Evolutionary conservation across 2,888 invertebrate species (phyloP).

Genomic region (Caenorhabditis imperialis): DNA sequence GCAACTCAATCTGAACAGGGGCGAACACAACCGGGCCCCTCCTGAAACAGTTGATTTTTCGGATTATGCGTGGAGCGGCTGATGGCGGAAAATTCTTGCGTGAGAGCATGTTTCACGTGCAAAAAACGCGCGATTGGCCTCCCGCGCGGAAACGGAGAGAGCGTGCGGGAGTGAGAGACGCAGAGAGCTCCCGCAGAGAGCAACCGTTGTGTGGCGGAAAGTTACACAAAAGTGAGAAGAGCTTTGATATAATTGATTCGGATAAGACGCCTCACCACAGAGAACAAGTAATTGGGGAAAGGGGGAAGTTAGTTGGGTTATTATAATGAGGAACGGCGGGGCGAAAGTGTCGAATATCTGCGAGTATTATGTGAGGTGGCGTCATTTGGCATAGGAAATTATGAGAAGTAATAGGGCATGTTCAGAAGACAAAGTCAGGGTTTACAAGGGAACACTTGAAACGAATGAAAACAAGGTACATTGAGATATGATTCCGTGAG

Average conservation of each 20-base stretch:
- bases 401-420: slow-evolving; percentile 38
- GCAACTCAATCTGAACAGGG: not conserved
- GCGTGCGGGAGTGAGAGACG: slow-evolving; percentile 15
- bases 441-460: slow-evolving; percentile 18
- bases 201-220: too few species aligned
- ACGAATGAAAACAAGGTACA: not conserved
- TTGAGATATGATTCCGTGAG: not conserved
- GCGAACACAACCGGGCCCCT: slow-evolving; percentile 30
- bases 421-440: slow-evolving; percentile 12
- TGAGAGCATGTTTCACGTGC: slow-evolving; percentile 48
- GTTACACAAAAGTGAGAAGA: too few species aligned
- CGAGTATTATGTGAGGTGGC: slow-evolving; percentile 23
- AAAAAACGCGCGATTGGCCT: slow-evolving; percentile 13
- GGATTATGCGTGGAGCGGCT: slow-evolving; percentile 23
- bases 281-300: too few species aligned
- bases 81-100: slow-evolving; percentile 17
- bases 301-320: slow-evolving; percentile 1
- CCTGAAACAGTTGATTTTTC: slow-evolving; percentile 47
- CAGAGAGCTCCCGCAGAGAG: slow-evolving; percentile 6
- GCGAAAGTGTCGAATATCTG: slow-evolving; percentile 28
- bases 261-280: too few species aligned
- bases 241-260: too few species aligned
- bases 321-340: slow-evolving; percentile 8
- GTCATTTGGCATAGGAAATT: slow-evolving; percentile 10
- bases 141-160: slow-evolving; percentile 39